Percentiles rank a stretch among this genome's conserved stretches.
These are phyloP conservation scores for Rhea pennata DNA, from an alignment of 2,113 vertebrate species.

Conservation along the genomic window DNA sequence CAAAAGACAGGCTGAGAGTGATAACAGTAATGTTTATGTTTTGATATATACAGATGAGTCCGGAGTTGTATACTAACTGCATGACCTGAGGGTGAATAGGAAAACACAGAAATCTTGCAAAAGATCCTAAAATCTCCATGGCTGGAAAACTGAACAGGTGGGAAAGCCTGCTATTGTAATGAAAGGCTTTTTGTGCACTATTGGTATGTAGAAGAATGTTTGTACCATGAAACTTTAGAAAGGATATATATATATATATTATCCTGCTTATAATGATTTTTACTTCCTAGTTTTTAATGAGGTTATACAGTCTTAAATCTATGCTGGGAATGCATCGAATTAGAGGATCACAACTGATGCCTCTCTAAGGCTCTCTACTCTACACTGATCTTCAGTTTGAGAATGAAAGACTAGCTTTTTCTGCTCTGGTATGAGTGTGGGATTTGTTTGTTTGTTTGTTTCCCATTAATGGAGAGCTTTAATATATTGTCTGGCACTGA, in stretches of 20 bases:
- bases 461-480: not conserved
- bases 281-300: not conserved
- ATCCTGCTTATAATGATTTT: not conserved
- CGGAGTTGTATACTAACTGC: not conserved
- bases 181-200: not conserved
- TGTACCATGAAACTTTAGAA: not conserved
- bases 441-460: not conserved
- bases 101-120: not conserved
- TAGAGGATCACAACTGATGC: not conserved
- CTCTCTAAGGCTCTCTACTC: not conserved
- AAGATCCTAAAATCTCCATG: rapidly evolving
- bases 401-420: not conserved
- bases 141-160: not conserved
- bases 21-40: rapidly evolving
- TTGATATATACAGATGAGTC: not conserved
- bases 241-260: rapidly evolving
- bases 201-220: not conserved
- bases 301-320: not conserved
- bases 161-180: not conserved
- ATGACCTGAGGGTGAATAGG: not conserved
- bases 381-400: not conserved
- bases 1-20: not conserved
- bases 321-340: not conserved
- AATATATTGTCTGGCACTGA: not conserved
- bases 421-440: not conserved